These are phyloP conservation scores for Microctonus aethiopoides DNA, from an alignment of 2,888 invertebrate genomes.

Conservation along the genomic window DNA sequence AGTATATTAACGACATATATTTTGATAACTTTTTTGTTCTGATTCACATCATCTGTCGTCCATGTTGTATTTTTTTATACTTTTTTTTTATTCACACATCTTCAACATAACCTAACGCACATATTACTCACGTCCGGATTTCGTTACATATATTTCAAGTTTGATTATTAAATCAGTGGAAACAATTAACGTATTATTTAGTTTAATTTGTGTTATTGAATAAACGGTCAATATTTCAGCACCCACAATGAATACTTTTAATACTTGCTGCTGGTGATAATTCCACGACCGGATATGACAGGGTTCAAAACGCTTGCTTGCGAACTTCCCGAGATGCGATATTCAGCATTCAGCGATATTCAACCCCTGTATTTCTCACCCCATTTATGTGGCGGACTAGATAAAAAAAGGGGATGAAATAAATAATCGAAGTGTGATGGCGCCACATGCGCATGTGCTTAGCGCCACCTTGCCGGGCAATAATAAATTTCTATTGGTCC, in stretches of 20 bases:
- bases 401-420: background rate
- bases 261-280: too few relatives aligned
- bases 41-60: conserved; percentile 1
- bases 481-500: background rate
- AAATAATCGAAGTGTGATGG: background rate
- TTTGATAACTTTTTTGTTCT: background rate
- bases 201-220: background rate
- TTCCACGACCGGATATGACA: too few relatives aligned
- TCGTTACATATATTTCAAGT: too few relatives aligned
- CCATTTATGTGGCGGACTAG: too few relatives aligned
- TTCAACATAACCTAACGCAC: conserved; percentile 1
- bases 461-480: background rate
- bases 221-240: too few relatives aligned
- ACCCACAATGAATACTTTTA: too few relatives aligned
- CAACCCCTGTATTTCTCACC: background rate
- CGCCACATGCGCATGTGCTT: background rate
- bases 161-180: too few relatives aligned
- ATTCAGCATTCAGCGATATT: background rate
- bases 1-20: background rate
- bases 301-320: too few relatives aligned
- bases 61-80: background rate
- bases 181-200: too few relatives aligned
- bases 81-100: background rate
- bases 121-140: background rate
- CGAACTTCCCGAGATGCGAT: too few relatives aligned